phyloP scores from a whole-genome alignment of 1,140 invertebrate genomes.

The Orius laevigatus region DNA sequence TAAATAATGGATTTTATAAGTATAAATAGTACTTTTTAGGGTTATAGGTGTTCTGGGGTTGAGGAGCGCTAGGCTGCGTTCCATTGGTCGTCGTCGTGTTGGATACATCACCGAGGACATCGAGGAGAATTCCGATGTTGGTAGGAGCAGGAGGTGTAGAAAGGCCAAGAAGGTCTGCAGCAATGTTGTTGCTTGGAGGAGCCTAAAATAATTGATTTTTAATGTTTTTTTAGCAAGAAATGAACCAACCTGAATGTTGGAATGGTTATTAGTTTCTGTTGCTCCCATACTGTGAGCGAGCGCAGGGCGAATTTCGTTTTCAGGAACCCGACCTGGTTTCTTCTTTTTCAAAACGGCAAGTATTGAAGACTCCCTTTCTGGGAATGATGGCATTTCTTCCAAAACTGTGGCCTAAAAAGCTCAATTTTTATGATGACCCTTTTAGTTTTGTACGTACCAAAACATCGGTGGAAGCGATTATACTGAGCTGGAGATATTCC shows the following conservation, averaged over 20 bases:
- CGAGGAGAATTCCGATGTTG: conserved; percentile 62
- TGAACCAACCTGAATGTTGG: conserved; percentile 28
- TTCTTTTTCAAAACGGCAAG: conserved; percentile 96
- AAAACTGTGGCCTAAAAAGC: conserved; percentile 74
- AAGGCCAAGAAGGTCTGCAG: conserved; percentile 63
- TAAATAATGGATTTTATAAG: neutral
- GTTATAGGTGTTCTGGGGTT: conserved; percentile 41
- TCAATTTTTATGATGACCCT: no score
- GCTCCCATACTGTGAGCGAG: conserved; percentile 24
- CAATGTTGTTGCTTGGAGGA: conserved; percentile 7
- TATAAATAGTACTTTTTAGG: conserved; percentile 51
- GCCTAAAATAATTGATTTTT: conserved; percentile 1
- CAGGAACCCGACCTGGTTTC: conserved; percentile 78
- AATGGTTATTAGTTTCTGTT: conserved; percentile 32
- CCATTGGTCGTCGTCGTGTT: conserved; percentile 41
- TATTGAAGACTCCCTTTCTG: conserved; percentile 95
- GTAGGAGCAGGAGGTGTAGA: conserved; percentile 60
- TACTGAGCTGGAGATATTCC: conserved; percentile 93
- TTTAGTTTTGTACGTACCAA: conserved; percentile 37
- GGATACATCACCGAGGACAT: conserved; percentile 68
- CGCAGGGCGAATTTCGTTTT: conserved; percentile 62
- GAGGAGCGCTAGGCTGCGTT: conserved; percentile 31
- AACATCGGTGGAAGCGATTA: conserved; percentile 92
- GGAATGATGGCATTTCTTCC: conserved; percentile 99
- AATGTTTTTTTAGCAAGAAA: no score